Base-by-base conservation (phyloP, 2,113 vertebrate genomes). In the Entelurus aequoreus region DNA sequence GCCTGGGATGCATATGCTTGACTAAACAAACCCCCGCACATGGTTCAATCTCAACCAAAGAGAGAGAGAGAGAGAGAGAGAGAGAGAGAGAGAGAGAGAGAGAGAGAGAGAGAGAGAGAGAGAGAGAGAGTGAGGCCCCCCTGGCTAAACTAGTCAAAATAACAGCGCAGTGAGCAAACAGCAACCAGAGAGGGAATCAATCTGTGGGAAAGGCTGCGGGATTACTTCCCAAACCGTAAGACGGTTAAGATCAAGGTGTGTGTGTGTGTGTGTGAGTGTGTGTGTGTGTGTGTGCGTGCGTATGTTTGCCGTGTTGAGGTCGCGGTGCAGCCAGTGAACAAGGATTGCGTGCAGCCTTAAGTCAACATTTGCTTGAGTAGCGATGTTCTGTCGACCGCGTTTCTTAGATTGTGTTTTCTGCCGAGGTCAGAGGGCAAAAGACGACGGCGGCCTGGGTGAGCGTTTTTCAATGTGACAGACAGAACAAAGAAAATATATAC, bases 191-290 rank as follows among this genome's bases (percentile, higher is more conserved):
- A 62, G 58, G 65, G 71, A 78, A 78, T 88, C 81, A 76, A 84
- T 83, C 81, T 72, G 59, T 40, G 66, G 60, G 62, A 75, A 63
- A 68, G 54, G 72, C 63, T 65, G 79, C 49, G 68, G 71, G 79
- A 85, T 83, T 79, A 84, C 68, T 72, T 75, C 75, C 83, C 55
- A 57, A 57, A 80, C 77, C 71, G 60, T 63, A 80, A 74, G 68
- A 68, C 64, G 70, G 78, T 75, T 72, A 62, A 79, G 76, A 83
- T 83, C 80, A 81, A 79, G 71, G 75, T 46, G 51, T 67, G 63
- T 69, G 62, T 75, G 52, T 13, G 64, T 19, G 12, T 15, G 56
- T 52, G 58, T 51, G 21, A 13, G 21, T 52, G 38, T 51, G 40
- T 60, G 65, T 65, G 47, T 37, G 21, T 47, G 60, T 19, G 54